Conservation (phyloP, 2,113 vertebrate genomes). For the Oreochromis tanganicae region DNA sequence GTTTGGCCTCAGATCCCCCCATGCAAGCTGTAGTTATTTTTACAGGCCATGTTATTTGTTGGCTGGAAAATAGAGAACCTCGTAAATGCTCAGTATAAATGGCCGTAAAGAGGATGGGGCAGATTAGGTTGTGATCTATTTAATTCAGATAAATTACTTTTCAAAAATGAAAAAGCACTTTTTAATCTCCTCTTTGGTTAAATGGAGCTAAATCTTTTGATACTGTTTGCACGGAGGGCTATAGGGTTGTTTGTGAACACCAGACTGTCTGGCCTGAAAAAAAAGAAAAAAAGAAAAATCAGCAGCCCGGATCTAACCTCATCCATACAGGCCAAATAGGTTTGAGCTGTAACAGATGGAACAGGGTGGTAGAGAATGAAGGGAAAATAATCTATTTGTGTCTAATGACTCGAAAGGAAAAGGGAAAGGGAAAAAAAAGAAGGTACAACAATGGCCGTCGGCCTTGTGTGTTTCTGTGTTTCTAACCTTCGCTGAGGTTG, state of each 20-base stretch:
- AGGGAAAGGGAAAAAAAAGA: slow-evolving; percentile 16
- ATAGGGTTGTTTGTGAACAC: background rate
- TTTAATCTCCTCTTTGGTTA: slow-evolving; percentile 47
- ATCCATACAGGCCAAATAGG: background rate
- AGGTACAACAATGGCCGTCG: slow-evolving; percentile 34
- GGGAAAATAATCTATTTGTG: background rate
- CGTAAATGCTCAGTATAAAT: slow-evolving; percentile 6
- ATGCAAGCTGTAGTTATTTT: background rate
- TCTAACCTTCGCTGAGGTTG: slow-evolving; percentile 40
- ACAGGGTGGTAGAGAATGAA: background rate
- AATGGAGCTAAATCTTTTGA: slow-evolving; percentile 46
- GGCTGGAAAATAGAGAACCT: slow-evolving; percentile 3
- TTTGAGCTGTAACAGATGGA: background rate
- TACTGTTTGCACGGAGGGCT: background rate
- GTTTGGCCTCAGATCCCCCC: background rate
- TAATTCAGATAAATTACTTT: slow-evolving; percentile 54
- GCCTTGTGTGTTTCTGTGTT: slow-evolving; percentile 8
- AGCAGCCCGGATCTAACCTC: background rate
- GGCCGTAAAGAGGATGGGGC: slow-evolving; percentile 22
- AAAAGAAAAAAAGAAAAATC: background rate
- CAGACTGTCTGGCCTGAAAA: background rate
- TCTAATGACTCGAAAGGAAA: slow-evolving; percentile 47
- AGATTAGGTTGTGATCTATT: slow-evolving; percentile 51
- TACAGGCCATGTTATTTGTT: background rate
- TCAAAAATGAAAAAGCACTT: slow-evolving; percentile 31